Evolutionary conservation across 23 tunicate genomes (phyloP), one percentile per base, ranked within the genome.

Genomic region (Pegea sp.): DNA sequence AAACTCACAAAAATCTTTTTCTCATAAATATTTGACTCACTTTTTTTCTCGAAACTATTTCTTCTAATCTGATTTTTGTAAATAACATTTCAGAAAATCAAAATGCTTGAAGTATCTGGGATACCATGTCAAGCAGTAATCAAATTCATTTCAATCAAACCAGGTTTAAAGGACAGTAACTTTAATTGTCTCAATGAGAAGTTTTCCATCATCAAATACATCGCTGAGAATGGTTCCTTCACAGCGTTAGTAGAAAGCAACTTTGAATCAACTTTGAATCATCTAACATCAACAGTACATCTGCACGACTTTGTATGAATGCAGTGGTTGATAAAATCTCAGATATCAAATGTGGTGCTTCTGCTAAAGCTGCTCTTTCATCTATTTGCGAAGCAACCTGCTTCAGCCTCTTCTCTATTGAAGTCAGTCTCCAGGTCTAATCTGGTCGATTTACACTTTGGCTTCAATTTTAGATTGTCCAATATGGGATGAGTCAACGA

Each of bases 151-250:
- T 55, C 77, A 1, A 67, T 88, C 8, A 77, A 70, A 55, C 90
- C 75, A 30, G 98, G 98, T 1, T 77, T 67, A 66, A 89, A 89
- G 44, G 98, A 89, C 62, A 66, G 32, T 24, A 89, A 89, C 44
- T 89, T 89, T 62, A 77, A 89, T 33, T 77, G 98, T 52, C 26
- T 76, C 48, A 76, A 64, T 44, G 91, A 89, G 43, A 89, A 72
- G 53, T 89, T 89, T 33, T 57, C 50, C 1, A 62, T 89, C 23
- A 43, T 89, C 20, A 52, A 53, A 0, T 56, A 26, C 52, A 58
- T 71, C 24, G 98, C 98, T 6, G 65, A 60, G 42, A 71, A 63
- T 44, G 58, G 62, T 26, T n/a, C n/a, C n/a, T n/a, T n/a, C n/a
- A n/a, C 46, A 38, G 16, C 11, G 46, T 38, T 38, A 8, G 11